A percentile compares a stretch with the other conserved stretches of the same genome.
Evolutionary conservation across 2,113 vertebrate species (phyloP).

Genomic region (Ammospiza caudacuta): DNA sequence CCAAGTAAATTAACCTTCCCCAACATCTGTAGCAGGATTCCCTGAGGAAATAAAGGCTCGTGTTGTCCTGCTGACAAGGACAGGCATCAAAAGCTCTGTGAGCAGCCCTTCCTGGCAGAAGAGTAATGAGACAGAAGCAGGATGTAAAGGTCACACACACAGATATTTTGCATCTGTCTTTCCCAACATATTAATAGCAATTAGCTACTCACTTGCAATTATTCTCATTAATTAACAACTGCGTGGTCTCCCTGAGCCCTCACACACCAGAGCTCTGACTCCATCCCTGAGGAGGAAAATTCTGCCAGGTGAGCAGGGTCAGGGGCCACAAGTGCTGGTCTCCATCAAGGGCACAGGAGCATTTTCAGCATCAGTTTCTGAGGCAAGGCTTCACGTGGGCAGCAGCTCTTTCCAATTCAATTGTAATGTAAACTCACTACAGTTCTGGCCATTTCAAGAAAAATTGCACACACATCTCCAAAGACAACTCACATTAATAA

Average conservation of each 20-base stretch:
- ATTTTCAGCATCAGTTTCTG: background rate
- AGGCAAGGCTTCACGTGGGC: background rate
- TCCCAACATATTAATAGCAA: background rate
- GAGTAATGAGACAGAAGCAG: slow-evolving; percentile 1
- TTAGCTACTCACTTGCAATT: background rate
- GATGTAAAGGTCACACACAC: slow-evolving; percentile 16
- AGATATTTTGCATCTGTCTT: background rate
- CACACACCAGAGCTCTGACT: background rate
- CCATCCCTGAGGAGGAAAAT: background rate
- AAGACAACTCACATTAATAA: background rate
- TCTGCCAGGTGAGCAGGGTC: background rate
- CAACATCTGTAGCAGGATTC: background rate
- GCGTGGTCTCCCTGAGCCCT: background rate
- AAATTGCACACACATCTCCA: background rate
- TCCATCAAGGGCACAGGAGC: rapidly evolving
- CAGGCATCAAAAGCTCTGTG: background rate
- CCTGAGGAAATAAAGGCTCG: slow-evolving; percentile 10
- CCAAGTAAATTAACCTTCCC: slow-evolving; percentile 20
- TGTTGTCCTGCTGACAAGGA: slow-evolving; percentile 23
- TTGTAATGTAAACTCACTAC: background rate
- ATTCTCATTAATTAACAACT: slow-evolving; percentile 17
- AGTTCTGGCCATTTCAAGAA: background rate
- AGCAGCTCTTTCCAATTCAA: rapidly evolving
- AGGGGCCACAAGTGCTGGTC: background rate
- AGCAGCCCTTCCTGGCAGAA: background rate